Evolutionary conservation across 2,797 vertebrate species (phyloP).

Genomic region (Liasis olivaceus): DNA sequence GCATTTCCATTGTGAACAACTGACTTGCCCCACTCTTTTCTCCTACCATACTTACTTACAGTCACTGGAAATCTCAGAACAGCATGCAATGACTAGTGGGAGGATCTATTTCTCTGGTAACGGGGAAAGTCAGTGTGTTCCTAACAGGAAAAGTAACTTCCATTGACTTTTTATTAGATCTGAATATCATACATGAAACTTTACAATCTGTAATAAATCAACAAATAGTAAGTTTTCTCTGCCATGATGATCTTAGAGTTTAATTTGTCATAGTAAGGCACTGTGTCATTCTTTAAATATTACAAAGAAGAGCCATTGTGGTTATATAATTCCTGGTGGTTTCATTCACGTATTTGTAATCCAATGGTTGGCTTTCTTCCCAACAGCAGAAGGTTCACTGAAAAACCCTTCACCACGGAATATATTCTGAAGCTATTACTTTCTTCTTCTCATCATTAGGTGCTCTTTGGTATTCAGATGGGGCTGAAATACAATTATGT

Average conservation of each 20-base stretch:
- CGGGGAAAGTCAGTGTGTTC: too few species aligned
- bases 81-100: too few species aligned
- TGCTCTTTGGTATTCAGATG: conserved; percentile 16
- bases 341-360: background rate
- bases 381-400: background rate
- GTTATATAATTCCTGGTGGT: background rate
- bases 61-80: too few species aligned
- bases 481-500: background rate
- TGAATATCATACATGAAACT: background rate
- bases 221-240: background rate
- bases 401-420: background rate
- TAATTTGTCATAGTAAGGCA: background rate
- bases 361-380: background rate
- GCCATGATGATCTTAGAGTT: background rate
- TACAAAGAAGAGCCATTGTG: background rate
- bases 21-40: too few species aligned
- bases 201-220: background rate
- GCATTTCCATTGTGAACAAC: too few species aligned
- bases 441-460: background rate
- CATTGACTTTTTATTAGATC: too few species aligned
- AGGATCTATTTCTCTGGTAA: too few species aligned
- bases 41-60: too few species aligned
- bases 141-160: too few species aligned
- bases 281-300: background rate
- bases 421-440: background rate